Percentiles rank a stretch among this genome's conserved stretches.
Evolutionary conservation across 2,797 vertebrate species (phyloP).

Genomic region (Xiphophorus birchmanni): DNA sequence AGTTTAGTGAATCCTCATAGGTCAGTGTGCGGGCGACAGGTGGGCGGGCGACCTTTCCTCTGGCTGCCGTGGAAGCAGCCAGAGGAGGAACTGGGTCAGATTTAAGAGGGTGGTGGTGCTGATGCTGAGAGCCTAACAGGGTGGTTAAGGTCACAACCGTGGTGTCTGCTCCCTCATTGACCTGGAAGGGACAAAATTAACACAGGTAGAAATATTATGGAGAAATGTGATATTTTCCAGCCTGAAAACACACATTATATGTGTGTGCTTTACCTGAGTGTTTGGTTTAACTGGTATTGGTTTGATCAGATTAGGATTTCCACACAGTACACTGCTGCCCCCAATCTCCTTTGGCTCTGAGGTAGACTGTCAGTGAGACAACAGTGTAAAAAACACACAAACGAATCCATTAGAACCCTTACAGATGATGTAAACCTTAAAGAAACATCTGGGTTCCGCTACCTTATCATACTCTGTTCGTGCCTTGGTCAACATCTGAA

Average conservation of each 20-base stretch:
- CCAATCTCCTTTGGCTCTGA: conserved; percentile 95
- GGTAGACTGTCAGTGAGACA: conserved; percentile 80
- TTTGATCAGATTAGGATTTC: conserved; percentile 94
- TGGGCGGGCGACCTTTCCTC: conserved; percentile 62
- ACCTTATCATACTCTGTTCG: conserved; percentile 93
- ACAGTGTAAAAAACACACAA: background rate
- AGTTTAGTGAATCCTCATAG: conserved; percentile 80
- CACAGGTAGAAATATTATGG: background rate
- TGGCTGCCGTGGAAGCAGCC: background rate
- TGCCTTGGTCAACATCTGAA: conserved; percentile 93
- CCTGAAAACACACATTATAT: background rate
- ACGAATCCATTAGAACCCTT: conserved; percentile 2
- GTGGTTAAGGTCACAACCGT: conserved; percentile 86
- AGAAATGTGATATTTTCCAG: background rate
- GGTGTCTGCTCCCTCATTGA: conserved; percentile 72
- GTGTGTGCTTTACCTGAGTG: conserved; percentile 65
- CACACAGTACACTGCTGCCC: conserved; percentile 86
- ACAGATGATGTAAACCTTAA: background rate
- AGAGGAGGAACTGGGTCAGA: conserved; percentile 35
- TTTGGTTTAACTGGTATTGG: conserved; percentile 93
- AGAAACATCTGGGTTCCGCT: background rate
- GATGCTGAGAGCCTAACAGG: conserved; percentile 85
- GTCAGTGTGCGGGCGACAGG: conserved; percentile 85
- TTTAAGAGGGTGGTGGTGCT: conserved; percentile 48
- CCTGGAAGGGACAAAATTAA: conserved; percentile 56